Evolutionary conservation across 2,113 vertebrate genomes (phyloP).

Genomic region (Muscicapa adusta): DNA sequence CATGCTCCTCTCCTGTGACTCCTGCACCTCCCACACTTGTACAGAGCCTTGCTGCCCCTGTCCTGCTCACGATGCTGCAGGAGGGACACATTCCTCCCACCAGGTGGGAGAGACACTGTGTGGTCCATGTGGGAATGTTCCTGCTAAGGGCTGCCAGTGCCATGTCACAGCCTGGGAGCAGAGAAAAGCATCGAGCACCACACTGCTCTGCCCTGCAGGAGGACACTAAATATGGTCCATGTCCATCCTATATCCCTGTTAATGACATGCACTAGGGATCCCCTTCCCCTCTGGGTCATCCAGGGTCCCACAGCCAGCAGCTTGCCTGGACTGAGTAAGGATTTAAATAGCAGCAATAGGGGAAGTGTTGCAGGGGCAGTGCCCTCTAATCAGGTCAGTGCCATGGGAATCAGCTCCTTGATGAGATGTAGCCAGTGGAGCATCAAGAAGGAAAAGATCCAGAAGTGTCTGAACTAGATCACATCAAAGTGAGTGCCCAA

Average conservation of each 20-base stretch:
- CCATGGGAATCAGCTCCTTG: background rate
- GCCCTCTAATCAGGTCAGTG: background rate
- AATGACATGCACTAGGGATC: background rate
- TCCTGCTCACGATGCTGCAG: background rate
- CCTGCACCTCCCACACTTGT: background rate
- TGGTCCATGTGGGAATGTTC: background rate
- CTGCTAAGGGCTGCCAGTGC: background rate
- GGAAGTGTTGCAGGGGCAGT: background rate
- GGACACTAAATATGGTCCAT: too few species aligned
- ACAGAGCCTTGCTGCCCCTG: background rate
- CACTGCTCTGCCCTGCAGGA: background rate
- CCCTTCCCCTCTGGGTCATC: background rate
- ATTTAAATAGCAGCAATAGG: background rate
- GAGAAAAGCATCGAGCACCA: background rate
- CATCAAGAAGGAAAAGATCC: background rate
- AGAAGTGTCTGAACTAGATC: background rate
- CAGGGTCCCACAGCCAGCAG: background rate
- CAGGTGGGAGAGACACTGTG: background rate
- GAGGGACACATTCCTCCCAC: background rate
- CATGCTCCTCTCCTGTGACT: background rate
- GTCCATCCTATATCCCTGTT: background rate
- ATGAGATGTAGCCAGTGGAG: background rate
- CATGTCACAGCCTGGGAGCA: background rate
- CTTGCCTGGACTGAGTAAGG: background rate
- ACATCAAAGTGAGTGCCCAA: background rate